Conservation (phyloP, 2,888 invertebrate species). For the Macrosoma leucophasiata region DNA sequence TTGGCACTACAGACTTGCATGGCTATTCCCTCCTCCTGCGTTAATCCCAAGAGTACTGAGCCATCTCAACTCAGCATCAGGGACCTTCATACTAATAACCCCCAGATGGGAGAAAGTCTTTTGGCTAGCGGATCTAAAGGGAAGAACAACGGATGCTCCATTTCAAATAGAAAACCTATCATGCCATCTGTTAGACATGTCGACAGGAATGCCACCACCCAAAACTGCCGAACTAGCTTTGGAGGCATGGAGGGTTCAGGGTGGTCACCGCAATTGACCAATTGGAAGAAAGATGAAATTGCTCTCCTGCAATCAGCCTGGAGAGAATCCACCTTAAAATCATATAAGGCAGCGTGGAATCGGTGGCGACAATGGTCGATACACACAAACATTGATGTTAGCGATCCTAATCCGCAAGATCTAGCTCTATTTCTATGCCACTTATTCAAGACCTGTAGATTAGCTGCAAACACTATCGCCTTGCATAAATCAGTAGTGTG, state of each 20-base stretch:
- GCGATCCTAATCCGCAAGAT: too few relatives aligned
- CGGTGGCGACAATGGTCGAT: background rate
- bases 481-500: too few relatives aligned
- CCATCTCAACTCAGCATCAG: conserved; percentile 17
- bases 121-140: conserved; percentile 28
- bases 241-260: conserved; percentile 22
- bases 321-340: conserved; percentile 2
- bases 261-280: conserved; percentile 10
- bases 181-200: conserved; percentile 10
- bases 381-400: background rate
- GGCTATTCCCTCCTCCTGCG: conserved; percentile 6
- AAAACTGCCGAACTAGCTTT: conserved; percentile 12
- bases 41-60: conserved; percentile 17
- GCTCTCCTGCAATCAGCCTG: conserved; percentile 1
- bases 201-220: conserved; percentile 17
- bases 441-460: too few relatives aligned
- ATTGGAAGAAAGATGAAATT: conserved; percentile 14
- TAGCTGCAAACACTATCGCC: too few relatives aligned
- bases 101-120: conserved; percentile 29
- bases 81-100: conserved; percentile 13
- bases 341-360: background rate
- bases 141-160: conserved; percentile 10
- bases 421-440: too few relatives aligned
- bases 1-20: conserved; percentile 4
- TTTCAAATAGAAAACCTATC: conserved; percentile 12